A percentile compares a stretch with the other conserved stretches of the same genome.
Evolutionary conservation across 2,797 vertebrate genomes (phyloP).

Genomic region (Takifugu ocellatus): DNA sequence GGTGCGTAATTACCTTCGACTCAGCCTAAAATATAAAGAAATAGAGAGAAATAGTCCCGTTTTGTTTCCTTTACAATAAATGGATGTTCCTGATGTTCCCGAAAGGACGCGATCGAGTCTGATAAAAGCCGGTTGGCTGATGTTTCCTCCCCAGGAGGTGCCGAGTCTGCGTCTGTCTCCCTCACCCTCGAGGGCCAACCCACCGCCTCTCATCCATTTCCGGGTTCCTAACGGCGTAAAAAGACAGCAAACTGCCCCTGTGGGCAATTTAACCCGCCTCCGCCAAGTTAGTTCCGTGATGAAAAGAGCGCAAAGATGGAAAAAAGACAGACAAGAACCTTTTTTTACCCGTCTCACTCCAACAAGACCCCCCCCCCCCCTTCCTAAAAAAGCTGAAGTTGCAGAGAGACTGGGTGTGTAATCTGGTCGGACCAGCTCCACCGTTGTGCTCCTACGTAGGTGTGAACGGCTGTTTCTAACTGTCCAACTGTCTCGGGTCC

Average conservation of each 20-base stretch:
- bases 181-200: conserved; percentile 33
- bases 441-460: conserved; percentile 9
- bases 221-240: conserved; percentile 42
- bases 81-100: not conserved
- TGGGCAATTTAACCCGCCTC: not conserved
- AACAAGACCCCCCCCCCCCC: too few relatives aligned
- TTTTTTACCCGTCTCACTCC: too few relatives aligned
- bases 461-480: not conserved
- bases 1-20: not conserved
- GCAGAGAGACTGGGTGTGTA: conserved; percentile 52
- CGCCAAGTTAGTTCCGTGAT: not conserved
- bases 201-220: conserved; percentile 41
- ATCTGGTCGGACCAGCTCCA: conserved; percentile 56
- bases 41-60: too few relatives aligned
- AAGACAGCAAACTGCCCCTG: not conserved
- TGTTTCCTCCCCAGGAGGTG: conserved; percentile 18
- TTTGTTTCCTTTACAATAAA: too few relatives aligned
- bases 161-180: not conserved
- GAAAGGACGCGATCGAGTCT: not conserved
- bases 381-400: not conserved
- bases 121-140: conserved; percentile 9
- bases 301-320: not conserved
- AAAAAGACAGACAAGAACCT: not conserved
- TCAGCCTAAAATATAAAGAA: not conserved
- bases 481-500: not conserved